These are phyloP conservation scores for Drosophila rubida DNA, from an alignment of 2,888 invertebrate genomes.

Conservation along the genomic window DNA sequence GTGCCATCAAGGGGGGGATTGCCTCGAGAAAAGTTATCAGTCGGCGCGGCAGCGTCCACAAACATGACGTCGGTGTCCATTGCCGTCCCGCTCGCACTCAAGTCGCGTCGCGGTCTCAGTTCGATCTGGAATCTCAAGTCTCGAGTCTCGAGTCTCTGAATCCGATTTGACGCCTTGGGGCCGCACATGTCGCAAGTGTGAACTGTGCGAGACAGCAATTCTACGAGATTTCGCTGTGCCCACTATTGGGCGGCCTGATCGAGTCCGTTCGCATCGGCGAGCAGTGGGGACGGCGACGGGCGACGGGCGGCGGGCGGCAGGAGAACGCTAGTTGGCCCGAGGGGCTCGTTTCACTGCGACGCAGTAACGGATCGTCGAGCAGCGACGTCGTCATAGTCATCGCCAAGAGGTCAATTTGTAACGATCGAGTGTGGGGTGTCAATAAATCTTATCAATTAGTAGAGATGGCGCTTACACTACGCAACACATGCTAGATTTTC, in stretches of 20 bases:
- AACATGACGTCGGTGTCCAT: slow-evolving; percentile 58
- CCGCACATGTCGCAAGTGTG: slow-evolving; percentile 5
- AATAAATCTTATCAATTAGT: slow-evolving; percentile 74
- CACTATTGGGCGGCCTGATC: slow-evolving; percentile 47
- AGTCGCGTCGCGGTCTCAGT: not conserved
- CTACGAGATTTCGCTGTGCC: slow-evolving; percentile 27
- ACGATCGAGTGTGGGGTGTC: slow-evolving; percentile 54
- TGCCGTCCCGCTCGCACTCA: slow-evolving; percentile 3
- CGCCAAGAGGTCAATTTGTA: slow-evolving; percentile 50
- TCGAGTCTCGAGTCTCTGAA: not conserved
- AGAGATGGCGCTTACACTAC: slow-evolving; percentile 22
- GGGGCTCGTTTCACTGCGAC: slow-evolving; percentile 49
- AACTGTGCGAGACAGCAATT: not conserved
- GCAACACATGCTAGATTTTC: not conserved
- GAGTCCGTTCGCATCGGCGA: not conserved
- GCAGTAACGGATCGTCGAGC: slow-evolving; percentile 29
- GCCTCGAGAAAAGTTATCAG: slow-evolving; percentile 75
- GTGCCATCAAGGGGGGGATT: slow-evolving; percentile 79
- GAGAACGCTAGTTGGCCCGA: slow-evolving; percentile 18
- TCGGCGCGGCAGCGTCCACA: slow-evolving; percentile 16
- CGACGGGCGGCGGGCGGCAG: not conserved
- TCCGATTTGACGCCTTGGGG: not conserved
- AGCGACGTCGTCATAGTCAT: slow-evolving; percentile 19
- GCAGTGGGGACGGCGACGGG: not conserved
- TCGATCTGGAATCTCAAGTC: not conserved